Evolutionary conservation across 2,113 vertebrate species (phyloP).

Genomic region (Oenanthe melanoleuca): DNA sequence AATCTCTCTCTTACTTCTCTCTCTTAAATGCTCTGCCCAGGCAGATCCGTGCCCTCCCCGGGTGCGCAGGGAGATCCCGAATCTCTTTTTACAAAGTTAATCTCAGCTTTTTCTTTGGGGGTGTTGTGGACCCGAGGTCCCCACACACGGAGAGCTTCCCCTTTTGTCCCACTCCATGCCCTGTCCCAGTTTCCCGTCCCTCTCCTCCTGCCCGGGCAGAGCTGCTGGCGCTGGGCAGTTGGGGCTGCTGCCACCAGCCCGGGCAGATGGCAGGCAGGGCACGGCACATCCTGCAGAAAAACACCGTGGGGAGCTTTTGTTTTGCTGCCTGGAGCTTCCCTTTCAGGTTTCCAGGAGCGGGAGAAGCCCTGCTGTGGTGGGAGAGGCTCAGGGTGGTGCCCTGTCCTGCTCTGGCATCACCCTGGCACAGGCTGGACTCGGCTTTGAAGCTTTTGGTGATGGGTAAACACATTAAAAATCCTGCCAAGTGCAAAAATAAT

Average conservation of each 20-base stretch:
- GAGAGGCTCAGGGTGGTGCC: neutral
- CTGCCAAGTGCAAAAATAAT: neutral
- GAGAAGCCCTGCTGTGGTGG: neutral
- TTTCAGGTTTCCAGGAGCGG: neutral
- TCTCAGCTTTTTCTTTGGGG: neutral
- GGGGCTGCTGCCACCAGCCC: neutral
- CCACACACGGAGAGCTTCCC: fast-evolving
- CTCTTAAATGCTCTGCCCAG: fast-evolving
- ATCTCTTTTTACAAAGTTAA: fast-evolving
- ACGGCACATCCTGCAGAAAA: neutral
- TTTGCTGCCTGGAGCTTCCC: neutral
- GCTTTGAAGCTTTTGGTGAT: neutral
- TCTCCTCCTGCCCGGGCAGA: neutral
- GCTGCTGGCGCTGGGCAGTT: neutral
- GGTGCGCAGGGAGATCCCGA: neutral
- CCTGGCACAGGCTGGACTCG: neutral
- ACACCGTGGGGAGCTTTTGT: neutral
- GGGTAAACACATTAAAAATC: neutral
- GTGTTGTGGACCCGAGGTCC: too few relatives aligned
- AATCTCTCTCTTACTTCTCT: too few relatives aligned
- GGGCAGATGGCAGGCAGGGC: constrained; percentile 65
- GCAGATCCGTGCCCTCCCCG: neutral
- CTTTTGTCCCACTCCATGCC: fast-evolving
- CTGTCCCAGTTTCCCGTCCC: neutral
- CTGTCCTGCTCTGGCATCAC: neutral